These are phyloP conservation scores for Agelastica alni DNA, from an alignment of 2,888 invertebrate genomes.

Conservation along the genomic window DNA sequence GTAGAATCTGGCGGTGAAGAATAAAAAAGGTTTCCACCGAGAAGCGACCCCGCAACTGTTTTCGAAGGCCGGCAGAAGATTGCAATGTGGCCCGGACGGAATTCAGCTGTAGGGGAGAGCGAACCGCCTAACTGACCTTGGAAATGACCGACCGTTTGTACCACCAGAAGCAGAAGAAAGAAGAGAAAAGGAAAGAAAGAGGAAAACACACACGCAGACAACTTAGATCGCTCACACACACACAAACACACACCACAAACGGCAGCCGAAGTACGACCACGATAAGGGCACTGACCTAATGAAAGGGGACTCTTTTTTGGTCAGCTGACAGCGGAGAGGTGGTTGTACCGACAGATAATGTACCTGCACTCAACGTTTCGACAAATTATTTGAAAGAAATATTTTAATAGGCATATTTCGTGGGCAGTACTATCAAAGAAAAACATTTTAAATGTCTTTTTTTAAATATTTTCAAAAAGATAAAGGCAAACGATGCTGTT, in stretches of 20 bases:
- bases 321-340: slow-evolving; percentile 8
- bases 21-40: not conserved
- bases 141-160: slow-evolving; percentile 24
- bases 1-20: not conserved
- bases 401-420: no score
- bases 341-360: not conserved
- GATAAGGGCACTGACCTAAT: slow-evolving; percentile 16
- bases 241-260: slow-evolving; percentile 6
- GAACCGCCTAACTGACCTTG: slow-evolving; percentile 43
- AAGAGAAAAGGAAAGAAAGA: slow-evolving; percentile 13
- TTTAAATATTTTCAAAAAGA: no score
- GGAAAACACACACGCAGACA: not conserved
- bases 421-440: no score
- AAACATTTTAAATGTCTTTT: no score
- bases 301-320: slow-evolving; percentile 9
- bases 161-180: slow-evolving; percentile 20
- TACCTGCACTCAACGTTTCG: no score
- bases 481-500: no score
- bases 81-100: slow-evolving; percentile 33
- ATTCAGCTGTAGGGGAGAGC: slow-evolving; percentile 37
- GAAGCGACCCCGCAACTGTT: not conserved
- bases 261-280: slow-evolving; percentile 1
- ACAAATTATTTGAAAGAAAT: no score
- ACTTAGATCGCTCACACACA: not conserved
- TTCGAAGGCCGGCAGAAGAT: slow-evolving; percentile 11